Conservation (phyloP, 2,888 invertebrate species). For the Neoaliturus tenellus region DNA sequence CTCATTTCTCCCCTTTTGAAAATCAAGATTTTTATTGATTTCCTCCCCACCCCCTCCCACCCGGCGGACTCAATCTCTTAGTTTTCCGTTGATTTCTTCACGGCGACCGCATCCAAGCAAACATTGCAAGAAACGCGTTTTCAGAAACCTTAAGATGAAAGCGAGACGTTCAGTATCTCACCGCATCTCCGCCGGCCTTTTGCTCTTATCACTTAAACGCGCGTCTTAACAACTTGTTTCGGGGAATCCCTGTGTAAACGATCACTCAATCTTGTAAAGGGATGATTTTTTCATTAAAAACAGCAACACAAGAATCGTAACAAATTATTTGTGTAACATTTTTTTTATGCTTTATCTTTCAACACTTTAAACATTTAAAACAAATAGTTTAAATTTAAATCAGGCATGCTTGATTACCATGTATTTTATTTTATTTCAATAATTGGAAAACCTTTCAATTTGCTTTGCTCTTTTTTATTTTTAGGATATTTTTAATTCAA, state of each 20-base stretch:
- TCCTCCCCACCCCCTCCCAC: conserved; percentile 34
- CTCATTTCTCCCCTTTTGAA: conserved; percentile 58
- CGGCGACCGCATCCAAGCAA: conserved; percentile 49
- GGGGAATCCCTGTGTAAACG: not conserved
- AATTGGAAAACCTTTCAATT: too few species aligned
- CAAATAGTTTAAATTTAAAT: too few species aligned
- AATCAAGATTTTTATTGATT: conserved; percentile 67
- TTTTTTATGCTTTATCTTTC: too few species aligned
- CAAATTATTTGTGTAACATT: too few species aligned
- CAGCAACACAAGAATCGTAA: too few species aligned
- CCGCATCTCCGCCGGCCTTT: conserved; percentile 16
- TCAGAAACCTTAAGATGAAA: not conserved
- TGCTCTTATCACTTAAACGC: not conserved
- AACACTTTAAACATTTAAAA: too few species aligned
- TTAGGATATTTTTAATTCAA: too few species aligned
- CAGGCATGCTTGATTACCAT: too few species aligned
- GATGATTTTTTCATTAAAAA: too few species aligned
- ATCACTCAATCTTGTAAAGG: not conserved
- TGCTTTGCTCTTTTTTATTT: too few species aligned
- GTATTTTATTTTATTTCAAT: too few species aligned
- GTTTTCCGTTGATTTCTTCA: conserved; percentile 54
- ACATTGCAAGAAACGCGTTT: conserved; percentile 35
- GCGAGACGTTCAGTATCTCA: not conserved
- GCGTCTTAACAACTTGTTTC: conserved; percentile 23
- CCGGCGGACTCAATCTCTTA: conserved; percentile 46